phyloP scores from a whole-genome alignment of 2,797 vertebrate genomes.

The Phaenicophaeus curvirostris region DNA sequence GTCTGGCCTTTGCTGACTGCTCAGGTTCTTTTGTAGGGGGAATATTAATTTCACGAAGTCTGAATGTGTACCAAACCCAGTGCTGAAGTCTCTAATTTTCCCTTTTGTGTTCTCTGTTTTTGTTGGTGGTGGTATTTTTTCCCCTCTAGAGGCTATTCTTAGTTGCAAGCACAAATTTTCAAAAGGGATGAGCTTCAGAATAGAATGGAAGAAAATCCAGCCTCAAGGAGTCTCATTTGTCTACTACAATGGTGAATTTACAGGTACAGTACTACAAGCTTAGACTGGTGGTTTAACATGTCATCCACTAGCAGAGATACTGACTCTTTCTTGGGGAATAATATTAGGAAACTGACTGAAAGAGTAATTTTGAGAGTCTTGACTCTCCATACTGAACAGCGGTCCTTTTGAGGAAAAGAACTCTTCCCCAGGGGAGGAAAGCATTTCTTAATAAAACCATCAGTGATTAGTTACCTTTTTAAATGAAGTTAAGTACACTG shows the following conservation, averaged over 20 bases:
- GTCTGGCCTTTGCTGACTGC: neutral
- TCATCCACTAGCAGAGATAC: neutral
- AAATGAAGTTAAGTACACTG: neutral
- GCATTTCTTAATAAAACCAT: neutral
- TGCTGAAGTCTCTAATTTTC: neutral
- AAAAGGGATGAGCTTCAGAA: slow-evolving; percentile 79
- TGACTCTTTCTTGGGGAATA: neutral
- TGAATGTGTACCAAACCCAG: neutral
- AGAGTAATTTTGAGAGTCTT: neutral
- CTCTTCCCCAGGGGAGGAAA: neutral
- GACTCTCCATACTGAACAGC: neutral
- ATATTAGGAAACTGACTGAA: neutral
- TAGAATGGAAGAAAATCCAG: slow-evolving; percentile 95
- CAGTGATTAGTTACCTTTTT: neutral
- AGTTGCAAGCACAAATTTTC: slow-evolving; percentile 86
- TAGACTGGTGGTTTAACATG: neutral
- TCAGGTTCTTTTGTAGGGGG: neutral
- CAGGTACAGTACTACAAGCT: slow-evolving; percentile 78
- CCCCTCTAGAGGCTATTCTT: slow-evolving; percentile 82
- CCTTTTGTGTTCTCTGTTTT: neutral
- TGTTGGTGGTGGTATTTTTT: no score
- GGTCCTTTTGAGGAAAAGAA: neutral
- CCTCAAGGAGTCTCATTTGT: slow-evolving; percentile 86
- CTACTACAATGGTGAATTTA: slow-evolving; percentile 84
- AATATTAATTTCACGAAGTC: neutral